Evolutionary conservation across 1,140 invertebrate species (phyloP).

Genomic region (Andricus grossulariae): DNA sequence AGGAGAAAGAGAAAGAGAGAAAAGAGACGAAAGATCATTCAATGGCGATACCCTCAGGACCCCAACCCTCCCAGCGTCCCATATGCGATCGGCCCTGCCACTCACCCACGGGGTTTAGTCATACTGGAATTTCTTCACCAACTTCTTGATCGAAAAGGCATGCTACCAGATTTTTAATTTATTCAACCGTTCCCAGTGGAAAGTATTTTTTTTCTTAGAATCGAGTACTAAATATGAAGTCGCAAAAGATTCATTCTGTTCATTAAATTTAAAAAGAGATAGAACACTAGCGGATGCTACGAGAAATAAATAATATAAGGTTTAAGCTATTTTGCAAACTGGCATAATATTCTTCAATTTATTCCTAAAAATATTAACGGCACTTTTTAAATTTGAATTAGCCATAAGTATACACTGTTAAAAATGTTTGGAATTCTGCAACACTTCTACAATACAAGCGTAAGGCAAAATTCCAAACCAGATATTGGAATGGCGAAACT

Average conservation of each 20-base stretch:
- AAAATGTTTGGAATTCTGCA: too few relatives aligned
- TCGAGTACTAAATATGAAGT: neutral
- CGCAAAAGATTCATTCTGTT: conserved; percentile 7
- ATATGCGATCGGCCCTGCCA: conserved; percentile 55
- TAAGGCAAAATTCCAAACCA: too few relatives aligned
- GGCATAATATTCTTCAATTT: too few relatives aligned
- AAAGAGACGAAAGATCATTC: conserved; percentile 38
- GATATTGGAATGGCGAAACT: too few relatives aligned
- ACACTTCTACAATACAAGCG: too few relatives aligned
- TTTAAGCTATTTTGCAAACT: too few relatives aligned
- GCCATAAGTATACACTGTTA: too few relatives aligned
- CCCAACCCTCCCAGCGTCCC: conserved; percentile 54
- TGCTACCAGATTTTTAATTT: conserved; percentile 12
- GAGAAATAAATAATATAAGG: too few relatives aligned
- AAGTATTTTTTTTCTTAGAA: neutral
- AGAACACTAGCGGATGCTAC: too few relatives aligned
- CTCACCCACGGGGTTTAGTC: conserved; percentile 54
- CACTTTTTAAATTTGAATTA: too few relatives aligned
- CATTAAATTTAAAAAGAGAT: conserved; percentile 16
- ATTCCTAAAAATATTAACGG: too few relatives aligned
- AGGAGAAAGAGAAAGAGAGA: neutral
- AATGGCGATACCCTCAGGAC: conserved; percentile 52
- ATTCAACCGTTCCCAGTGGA: neutral
- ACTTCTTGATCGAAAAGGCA: conserved; percentile 51
- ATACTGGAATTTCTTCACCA: conserved; percentile 56